Percentiles rank a stretch among this genome's conserved stretches.
These are phyloP conservation scores for Chironex yamaguchii DNA, from an alignment of 30 jellyfish, hydroid and myxozoan genomes.

Conservation along the genomic window DNA sequence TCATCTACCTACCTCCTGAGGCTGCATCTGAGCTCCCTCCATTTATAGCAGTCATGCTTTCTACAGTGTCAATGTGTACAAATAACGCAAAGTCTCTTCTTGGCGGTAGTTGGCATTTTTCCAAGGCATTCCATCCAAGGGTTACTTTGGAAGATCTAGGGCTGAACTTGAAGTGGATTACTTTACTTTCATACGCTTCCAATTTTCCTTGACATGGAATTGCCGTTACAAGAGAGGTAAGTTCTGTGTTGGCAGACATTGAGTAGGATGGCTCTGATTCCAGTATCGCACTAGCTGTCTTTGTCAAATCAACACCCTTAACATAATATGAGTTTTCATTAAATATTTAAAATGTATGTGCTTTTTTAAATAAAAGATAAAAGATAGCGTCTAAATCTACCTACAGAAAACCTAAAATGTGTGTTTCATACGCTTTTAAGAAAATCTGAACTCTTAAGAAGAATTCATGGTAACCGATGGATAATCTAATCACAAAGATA, in stretches of 20 bases:
- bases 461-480: too few species aligned
- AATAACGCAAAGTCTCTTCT: conserved; percentile 90
- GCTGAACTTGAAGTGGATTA: conserved; percentile 81
- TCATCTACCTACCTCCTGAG: conserved; percentile 48
- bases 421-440: too few species aligned
- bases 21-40: conserved; percentile 16
- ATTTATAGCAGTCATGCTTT: conserved; percentile 18
- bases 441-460: too few species aligned
- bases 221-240: conserved; percentile 79
- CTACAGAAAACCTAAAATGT: too few species aligned
- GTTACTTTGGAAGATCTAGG: conserved; percentile 64
- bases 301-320: conserved; percentile 95
- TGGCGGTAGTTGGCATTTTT: conserved; percentile 62
- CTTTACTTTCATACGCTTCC: conserved; percentile 71
- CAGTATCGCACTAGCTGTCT: conserved; percentile 65
- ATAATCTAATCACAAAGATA: too few species aligned
- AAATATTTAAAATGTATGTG: too few species aligned
- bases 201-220: conserved; percentile 88
- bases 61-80: conserved; percentile 83
- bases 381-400: too few species aligned
- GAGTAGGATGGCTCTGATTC: background rate
- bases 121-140: conserved; percentile 81
- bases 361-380: too few species aligned
- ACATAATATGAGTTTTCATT: too few species aligned
- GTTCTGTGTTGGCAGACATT: conserved; percentile 16